Evolutionary conservation across 2,797 vertebrate genomes (phyloP).

Genomic region (Neosilurus hyrtlii): DNA sequence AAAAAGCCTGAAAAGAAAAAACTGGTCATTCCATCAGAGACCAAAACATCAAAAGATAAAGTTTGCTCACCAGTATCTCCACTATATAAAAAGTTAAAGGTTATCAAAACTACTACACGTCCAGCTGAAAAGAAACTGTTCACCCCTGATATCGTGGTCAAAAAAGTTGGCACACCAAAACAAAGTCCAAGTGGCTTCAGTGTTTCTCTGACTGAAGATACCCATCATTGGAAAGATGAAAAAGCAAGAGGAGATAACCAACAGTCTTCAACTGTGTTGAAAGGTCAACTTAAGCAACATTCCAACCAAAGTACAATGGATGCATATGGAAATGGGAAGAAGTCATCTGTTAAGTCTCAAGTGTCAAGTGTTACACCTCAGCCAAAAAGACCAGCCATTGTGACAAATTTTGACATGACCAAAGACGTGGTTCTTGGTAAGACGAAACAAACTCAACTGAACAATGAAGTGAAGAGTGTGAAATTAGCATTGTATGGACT

Average conservation of each 20-base stretch:
- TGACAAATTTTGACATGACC: not conserved
- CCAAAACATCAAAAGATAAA: not conserved
- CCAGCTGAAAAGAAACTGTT: conserved; percentile 29
- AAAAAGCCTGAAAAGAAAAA: not conserved
- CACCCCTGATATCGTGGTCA: conserved; percentile 32
- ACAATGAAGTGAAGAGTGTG: not conserved
- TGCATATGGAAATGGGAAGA: not conserved
- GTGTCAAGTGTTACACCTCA: not conserved
- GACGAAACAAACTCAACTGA: not conserved
- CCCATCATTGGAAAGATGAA: not conserved
- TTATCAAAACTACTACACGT: fast-evolving
- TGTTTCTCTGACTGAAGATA: no score
- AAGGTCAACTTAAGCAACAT: not conserved
- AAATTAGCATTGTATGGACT: conserved; percentile 42
- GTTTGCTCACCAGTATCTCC: not conserved
- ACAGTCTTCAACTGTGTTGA: not conserved
- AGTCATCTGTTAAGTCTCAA: not conserved
- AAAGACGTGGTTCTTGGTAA: not conserved
- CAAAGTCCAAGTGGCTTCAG: no score
- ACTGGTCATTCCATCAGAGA: not conserved
- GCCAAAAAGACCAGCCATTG: not conserved
- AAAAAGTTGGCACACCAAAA: not conserved
- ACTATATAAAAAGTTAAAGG: conserved; percentile 12
- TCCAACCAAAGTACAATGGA: not conserved
- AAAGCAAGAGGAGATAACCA: not conserved